These are phyloP conservation scores for Arctia plantaginis DNA, from an alignment of 2,888 invertebrate genomes.

Conservation along the genomic window DNA sequence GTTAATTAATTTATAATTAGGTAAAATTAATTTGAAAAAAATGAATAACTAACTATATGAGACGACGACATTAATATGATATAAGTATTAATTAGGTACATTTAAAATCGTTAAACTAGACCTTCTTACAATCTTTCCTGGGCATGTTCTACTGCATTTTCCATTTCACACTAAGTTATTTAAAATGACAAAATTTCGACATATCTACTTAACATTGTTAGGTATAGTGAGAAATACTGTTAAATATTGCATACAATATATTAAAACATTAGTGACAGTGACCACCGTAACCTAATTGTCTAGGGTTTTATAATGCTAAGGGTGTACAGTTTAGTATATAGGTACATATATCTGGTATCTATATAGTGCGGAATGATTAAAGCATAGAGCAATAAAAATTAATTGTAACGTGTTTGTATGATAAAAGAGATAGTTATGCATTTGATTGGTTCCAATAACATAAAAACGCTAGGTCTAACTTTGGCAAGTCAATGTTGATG, in stretches of 20 bases:
- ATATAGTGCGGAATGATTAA: not conserved
- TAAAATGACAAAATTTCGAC: not conserved
- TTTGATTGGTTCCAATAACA: not conserved
- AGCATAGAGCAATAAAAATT: not conserved
- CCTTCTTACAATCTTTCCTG: conserved; percentile 30
- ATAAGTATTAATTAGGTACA: conserved; percentile 9
- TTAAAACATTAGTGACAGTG: not conserved
- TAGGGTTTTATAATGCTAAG: not conserved
- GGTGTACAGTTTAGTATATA: not conserved
- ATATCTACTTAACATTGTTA: not conserved
- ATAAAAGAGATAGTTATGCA: not conserved
- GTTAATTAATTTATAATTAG: conserved; percentile 36
- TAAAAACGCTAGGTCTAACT: not conserved
- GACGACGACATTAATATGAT: conserved; percentile 24
- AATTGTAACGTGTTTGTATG: not conserved
- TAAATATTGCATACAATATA: not conserved
- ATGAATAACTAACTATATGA: conserved; percentile 33
- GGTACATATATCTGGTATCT: not conserved
- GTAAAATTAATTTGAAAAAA: conserved; percentile 42
- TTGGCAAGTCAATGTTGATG: not conserved
- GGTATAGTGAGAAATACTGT: not conserved
- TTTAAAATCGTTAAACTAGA: conserved; percentile 20
- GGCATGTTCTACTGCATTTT: conserved; percentile 22
- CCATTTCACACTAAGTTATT: not conserved
- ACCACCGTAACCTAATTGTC: not conserved